Conservation (phyloP, 2,888 invertebrate genomes). For the Noctua pronuba region DNA sequence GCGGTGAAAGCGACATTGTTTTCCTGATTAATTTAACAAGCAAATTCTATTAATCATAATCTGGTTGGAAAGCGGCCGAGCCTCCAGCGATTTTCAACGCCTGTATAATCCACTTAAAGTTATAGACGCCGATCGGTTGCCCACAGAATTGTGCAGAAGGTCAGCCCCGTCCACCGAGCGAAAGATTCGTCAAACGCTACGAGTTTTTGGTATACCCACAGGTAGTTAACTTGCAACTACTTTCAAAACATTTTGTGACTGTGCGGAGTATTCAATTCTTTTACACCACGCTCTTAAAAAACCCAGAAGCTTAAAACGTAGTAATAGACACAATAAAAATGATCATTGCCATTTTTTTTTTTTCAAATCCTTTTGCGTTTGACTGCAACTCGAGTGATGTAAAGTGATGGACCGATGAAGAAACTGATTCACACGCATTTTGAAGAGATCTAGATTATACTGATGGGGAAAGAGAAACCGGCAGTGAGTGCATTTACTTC, state of each 20-base stretch:
- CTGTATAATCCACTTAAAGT: slow-evolving; percentile 59
- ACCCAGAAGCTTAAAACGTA: background rate
- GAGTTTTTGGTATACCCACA: background rate
- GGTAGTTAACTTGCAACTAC: background rate
- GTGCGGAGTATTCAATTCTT: background rate
- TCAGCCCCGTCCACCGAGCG: background rate
- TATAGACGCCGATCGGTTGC: slow-evolving; percentile 26
- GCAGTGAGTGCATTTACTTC: too few species aligned
- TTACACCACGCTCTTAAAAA: background rate
- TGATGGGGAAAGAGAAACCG: background rate
- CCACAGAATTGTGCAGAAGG: slow-evolving; percentile 13
- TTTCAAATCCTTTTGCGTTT: too few species aligned
- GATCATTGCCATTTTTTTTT: background rate
- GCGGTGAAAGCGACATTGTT: slow-evolving; percentile 44
- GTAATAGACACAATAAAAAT: background rate
- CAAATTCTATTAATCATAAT: slow-evolving; percentile 79
- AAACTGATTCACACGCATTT: background rate
- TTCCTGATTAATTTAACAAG: slow-evolving; percentile 72
- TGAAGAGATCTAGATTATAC: background rate
- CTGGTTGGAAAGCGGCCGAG: slow-evolving; percentile 55
- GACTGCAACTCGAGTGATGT: background rate
- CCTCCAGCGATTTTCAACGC: slow-evolving; percentile 68
- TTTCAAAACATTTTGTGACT: background rate
- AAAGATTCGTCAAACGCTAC: background rate
- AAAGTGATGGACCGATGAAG: too few species aligned